Evolutionary conservation across 2,888 invertebrate genomes (phyloP).

Genomic region (Microplitis deprimator): DNA sequence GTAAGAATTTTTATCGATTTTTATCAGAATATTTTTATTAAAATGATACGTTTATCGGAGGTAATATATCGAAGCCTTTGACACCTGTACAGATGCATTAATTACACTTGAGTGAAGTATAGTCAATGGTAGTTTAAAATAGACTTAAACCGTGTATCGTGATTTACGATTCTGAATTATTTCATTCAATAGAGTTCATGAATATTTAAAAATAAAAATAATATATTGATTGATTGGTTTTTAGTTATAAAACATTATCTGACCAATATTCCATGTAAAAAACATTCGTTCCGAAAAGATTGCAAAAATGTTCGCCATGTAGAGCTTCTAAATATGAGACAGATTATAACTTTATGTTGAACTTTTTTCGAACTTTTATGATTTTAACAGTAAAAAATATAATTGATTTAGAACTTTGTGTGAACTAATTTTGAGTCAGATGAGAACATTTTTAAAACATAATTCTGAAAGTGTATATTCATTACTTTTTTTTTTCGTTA

Average conservation of each 20-base stretch:
- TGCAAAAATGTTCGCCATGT: no score
- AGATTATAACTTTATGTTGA: no score
- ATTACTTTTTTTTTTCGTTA: no score
- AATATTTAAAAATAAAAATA: conserved; percentile 2
- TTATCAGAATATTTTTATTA: background rate
- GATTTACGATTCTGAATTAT: background rate
- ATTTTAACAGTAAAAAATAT: no score
- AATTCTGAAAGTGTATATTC: no score
- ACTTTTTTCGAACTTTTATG: no score
- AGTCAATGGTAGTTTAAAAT: conserved; percentile 65
- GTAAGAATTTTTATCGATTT: background rate
- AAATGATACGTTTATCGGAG: background rate
- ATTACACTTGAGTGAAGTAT: conserved; percentile 62
- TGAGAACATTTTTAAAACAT: no score
- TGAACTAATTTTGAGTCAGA: no score
- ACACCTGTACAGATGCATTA: conserved; percentile 56
- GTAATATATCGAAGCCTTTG: conserved; percentile 39
- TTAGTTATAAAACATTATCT: background rate
- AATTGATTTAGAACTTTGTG: no score
- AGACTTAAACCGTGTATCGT: conserved; percentile 45
- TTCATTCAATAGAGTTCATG: background rate
- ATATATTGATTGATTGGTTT: conserved; percentile 14
- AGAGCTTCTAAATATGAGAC: no score
- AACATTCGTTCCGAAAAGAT: no score
- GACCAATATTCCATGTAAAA: no score